These are phyloP conservation scores for Vulpes ferrilata DNA, from an alignment of 2,113 vertebrate species.

Conservation along the genomic window DNA sequence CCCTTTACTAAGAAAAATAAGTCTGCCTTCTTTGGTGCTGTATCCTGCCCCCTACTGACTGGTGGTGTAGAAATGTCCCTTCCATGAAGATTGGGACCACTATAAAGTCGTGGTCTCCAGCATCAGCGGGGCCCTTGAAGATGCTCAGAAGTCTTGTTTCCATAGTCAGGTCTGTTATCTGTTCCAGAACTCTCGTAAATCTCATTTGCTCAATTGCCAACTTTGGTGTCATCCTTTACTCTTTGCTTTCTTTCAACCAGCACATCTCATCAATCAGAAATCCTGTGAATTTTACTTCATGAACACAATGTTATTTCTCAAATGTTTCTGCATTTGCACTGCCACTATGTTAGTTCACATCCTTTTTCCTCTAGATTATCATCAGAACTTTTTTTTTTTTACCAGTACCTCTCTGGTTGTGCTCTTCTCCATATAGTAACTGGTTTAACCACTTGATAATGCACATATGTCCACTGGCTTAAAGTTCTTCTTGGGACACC, in stretches of 20 bases:
- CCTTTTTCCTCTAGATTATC: not conserved
- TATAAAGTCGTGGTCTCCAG: not conserved
- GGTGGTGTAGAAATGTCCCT: not conserved
- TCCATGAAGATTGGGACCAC: not conserved
- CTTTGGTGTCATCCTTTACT: not conserved
- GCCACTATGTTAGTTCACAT: not conserved
- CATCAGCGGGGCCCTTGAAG: fast-evolving
- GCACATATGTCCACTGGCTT: not conserved
- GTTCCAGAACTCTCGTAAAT: not conserved
- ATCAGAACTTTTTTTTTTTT: not conserved
- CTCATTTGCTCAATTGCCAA: not conserved
- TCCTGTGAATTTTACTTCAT: not conserved
- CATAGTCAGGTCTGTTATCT: not conserved
- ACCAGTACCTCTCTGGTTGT: not conserved
- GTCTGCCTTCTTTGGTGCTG: not conserved
- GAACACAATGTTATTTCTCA: not conserved
- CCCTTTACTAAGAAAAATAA: not conserved
- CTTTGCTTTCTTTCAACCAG: not conserved
- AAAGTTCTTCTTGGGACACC: not conserved
- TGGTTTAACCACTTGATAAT: not conserved
- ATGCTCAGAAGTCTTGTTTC: not conserved
- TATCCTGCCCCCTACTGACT: not conserved
- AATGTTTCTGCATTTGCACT: not conserved
- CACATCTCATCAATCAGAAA: not conserved
- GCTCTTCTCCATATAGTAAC: not conserved